Evolutionary conservation across 2,797 vertebrate species (phyloP).

Genomic region (Orestias chungarensis): DNA sequence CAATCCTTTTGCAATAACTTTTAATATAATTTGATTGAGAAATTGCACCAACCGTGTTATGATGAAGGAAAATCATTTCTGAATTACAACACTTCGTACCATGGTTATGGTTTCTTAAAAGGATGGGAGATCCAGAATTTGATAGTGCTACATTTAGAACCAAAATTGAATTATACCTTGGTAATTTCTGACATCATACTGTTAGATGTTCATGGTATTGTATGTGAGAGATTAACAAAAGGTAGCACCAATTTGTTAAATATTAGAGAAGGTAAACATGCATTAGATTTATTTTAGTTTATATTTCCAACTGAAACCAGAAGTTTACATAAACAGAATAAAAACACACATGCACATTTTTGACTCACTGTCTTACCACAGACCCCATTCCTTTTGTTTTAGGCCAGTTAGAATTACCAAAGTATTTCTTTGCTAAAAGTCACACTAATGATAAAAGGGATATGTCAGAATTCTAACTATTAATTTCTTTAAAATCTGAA

Average conservation of each 20-base stretch:
- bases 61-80: background rate
- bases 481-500: background rate
- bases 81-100: background rate
- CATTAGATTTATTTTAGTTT: background rate
- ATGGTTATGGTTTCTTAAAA: slow-evolving; percentile 8
- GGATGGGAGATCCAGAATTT: slow-evolving; percentile 4
- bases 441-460: background rate
- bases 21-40: slow-evolving; percentile 17
- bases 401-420: background rate
- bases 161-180: no score
- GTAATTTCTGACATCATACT: background rate
- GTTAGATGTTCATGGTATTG: background rate
- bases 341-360: background rate
- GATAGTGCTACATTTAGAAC: background rate
- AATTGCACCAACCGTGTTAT: background rate
- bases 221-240: background rate
- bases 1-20: slow-evolving; percentile 73
- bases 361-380: background rate
- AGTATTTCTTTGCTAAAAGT: background rate
- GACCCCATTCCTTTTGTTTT: no score
- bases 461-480: background rate
- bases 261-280: background rate
- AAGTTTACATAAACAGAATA: background rate
- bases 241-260: background rate
- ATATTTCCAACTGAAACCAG: background rate